Base-by-base conservation (phyloP, 2,113 vertebrate species). In the Nyctereutes procyonoides region DNA sequence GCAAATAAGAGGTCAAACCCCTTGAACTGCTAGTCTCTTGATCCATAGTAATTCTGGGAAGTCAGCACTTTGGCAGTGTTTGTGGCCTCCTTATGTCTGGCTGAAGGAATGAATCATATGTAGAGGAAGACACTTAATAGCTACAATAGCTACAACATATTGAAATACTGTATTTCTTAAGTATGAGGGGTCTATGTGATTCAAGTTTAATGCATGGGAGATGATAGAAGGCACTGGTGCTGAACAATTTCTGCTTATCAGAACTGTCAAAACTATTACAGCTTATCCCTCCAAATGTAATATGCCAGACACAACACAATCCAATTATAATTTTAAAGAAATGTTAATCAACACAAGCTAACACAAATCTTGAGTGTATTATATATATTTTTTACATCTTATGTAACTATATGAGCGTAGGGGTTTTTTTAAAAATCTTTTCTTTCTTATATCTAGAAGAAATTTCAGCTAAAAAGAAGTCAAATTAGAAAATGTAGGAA, bases 281-380 rank as follows among this genome's bases (percentile, higher is more conserved):
- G 32, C 77, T 91, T 92, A 95, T 71, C 5, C 22, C n/a, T 90
- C 15, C 6, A 69, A 63, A 83, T 28, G 1, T 90, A 43, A 92
- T 95, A 95, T 89, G 63, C 53, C 90, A 85, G 58, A 38, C 26
- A 96, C 53, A 74, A 58, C 79, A 96, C 67, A 51, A 24, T 19
- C 3, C 14, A 87, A 30, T 0, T 96, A 97, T 87, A 35, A 92
- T 96, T 98, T 97, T 94, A 97, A 97, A 86, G 60, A 60, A 65
- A 80, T 94, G 32, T 71, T 77, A 28, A 82, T 95, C 60, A 77
- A 93, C 48, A 62, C 30, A 93, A 92, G 53, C 30, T 96, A 96
- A 83, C 71, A 95, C 83, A 84, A 77, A 55, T 60, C 32, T 32
- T 35, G 62, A 89, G 2, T 62, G 55, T 16, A 13, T 55, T 93